A percentile compares a stretch with the other conserved stretches of the same genome.
Evolutionary conservation across 2,797 vertebrate species (phyloP).

Genomic region (Peromyscus melanophrys): DNA sequence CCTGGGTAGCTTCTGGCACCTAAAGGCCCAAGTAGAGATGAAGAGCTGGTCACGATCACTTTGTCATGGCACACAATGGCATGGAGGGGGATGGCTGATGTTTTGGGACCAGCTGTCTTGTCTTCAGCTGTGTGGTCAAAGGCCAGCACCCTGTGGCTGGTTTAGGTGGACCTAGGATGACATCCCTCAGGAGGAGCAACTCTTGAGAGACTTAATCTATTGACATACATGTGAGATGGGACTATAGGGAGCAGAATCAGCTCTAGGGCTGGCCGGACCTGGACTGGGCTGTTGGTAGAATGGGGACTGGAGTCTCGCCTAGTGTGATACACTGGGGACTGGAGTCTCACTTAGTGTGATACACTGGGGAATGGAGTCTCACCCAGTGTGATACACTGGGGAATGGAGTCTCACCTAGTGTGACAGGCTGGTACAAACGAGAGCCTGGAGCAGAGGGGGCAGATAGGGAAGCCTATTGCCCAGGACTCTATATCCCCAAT

Average conservation of each 20-base stretch:
- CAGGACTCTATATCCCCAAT: too few species aligned
- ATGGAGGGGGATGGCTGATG: not conserved
- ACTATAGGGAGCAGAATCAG: rapidly evolving
- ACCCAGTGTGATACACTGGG: not conserved
- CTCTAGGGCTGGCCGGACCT: not conserved
- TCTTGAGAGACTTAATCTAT: not conserved
- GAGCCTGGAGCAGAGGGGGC: too few species aligned
- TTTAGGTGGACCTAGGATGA: not conserved
- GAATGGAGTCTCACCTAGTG: not conserved
- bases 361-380: not conserved
- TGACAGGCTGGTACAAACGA: not conserved
- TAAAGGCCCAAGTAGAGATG: not conserved
- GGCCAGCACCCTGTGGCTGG: not conserved
- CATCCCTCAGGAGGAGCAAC: not conserved
- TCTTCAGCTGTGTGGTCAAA: not conserved
- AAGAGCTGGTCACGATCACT: not conserved
- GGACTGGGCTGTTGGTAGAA: not conserved
- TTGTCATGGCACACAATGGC: not conserved
- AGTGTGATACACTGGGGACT: not conserved
- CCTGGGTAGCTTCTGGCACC: not conserved
- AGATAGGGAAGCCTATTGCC: not conserved
- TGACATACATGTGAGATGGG: rapidly evolving
- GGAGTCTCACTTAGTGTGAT: not conserved
- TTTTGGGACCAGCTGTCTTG: not conserved
- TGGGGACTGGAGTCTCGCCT: not conserved